Percentiles rank a stretch among this genome's conserved stretches.
Evolutionary conservation across 2,113 vertebrate genomes (phyloP).

Genomic region (Macquaria ambigua): DNA sequence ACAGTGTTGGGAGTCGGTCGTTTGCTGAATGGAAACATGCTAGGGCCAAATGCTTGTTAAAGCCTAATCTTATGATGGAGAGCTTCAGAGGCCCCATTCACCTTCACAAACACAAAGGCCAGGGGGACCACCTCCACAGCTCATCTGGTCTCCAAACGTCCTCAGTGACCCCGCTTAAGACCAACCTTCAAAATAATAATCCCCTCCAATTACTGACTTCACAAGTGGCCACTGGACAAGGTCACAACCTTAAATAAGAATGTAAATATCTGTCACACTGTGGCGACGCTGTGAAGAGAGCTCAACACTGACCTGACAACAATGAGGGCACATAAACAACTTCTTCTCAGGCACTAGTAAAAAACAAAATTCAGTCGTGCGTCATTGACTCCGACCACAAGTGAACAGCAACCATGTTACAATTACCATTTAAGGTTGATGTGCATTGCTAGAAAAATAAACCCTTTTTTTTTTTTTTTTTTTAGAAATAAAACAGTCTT

Average conservation of each 20-base stretch:
- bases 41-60: conserved; percentile 20
- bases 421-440: conserved; percentile 82
- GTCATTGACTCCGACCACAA: conserved; percentile 35
- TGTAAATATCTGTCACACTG: conserved; percentile 41
- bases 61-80: conserved; percentile 46
- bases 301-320: neutral
- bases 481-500: conserved; percentile 51
- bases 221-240: conserved; percentile 53
- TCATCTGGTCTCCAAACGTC: conserved; percentile 60
- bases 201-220: conserved; percentile 73
- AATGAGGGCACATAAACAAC: neutral
- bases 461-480: neutral
- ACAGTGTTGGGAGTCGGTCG: neutral
- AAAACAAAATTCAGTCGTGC: conserved; percentile 29
- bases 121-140: conserved; percentile 44
- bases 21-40: neutral
- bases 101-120: conserved; percentile 41
- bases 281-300: conserved; percentile 39
- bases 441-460: conserved; percentile 48
- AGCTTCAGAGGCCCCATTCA: conserved; percentile 34
- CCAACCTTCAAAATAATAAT: conserved; percentile 65
- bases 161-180: conserved; percentile 45
- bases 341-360: conserved; percentile 33
- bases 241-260: conserved; percentile 50
- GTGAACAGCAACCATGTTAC: conserved; percentile 20